These are phyloP conservation scores for Arge pagana DNA, from an alignment of 2,888 invertebrate species.

Conservation along the genomic window DNA sequence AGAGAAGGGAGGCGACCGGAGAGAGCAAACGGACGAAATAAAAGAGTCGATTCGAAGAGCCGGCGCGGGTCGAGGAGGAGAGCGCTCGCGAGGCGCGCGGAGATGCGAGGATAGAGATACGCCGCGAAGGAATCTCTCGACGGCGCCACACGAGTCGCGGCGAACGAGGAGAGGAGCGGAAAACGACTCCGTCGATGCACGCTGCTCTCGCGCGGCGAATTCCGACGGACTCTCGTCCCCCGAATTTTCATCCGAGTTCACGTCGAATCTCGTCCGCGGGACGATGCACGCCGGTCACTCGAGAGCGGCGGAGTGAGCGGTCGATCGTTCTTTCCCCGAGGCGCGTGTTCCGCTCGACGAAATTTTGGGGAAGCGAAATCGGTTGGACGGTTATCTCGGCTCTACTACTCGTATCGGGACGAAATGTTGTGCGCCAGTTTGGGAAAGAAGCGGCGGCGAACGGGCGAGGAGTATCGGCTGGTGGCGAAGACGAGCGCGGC, in stretches of 20 bases:
- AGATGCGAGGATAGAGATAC: slow-evolving; percentile 40
- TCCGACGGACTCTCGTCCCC: neutral
- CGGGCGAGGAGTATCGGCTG: slow-evolving; percentile 49
- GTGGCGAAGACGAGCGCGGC: slow-evolving; percentile 42
- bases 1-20: neutral
- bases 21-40: neutral
- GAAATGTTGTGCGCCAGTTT: slow-evolving; percentile 54
- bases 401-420: too few relatives aligned
- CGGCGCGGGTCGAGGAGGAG: too few relatives aligned
- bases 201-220: neutral
- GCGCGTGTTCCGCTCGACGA: neutral
- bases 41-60: slow-evolving; percentile 8
- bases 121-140: slow-evolving; percentile 53
- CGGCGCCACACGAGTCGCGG: slow-evolving; percentile 47
- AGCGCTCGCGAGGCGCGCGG: too few relatives aligned
- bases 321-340: neutral
- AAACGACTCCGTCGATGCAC: slow-evolving; percentile 13
- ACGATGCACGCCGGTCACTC: too few relatives aligned
- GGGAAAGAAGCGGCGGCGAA: slow-evolving; percentile 40
- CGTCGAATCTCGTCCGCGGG: neutral
- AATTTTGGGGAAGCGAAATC: neutral
- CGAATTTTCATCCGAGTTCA: neutral
- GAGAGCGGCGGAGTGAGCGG: too few relatives aligned
- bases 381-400: neutral
- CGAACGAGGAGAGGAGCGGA: slow-evolving; percentile 7